Evolutionary conservation across 2,797 vertebrate species (phyloP), one percentile per base, ranked within the genome.

Genomic region (Xenops minutus): DNA sequence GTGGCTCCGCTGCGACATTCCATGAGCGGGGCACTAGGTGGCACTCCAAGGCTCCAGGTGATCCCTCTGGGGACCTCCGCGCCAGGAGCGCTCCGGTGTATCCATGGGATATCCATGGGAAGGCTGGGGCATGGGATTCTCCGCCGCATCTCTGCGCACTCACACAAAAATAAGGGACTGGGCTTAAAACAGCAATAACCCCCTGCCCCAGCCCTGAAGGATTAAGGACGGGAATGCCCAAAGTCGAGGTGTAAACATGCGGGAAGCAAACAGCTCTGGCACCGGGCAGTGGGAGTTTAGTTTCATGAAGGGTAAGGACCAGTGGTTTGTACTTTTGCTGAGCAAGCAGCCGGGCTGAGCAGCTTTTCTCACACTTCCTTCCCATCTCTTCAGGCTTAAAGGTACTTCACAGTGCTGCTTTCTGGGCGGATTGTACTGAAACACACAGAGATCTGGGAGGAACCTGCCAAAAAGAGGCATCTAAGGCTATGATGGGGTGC

Each of bases 41-140:
- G 97, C 95, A 97, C 97, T 97, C 95, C 89, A 94, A 94, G 86
- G 95, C 93, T 49, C 78, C 80, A 85, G 62, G 94, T 95, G 59
- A 8, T 32, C 30, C 77, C 94, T 69, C 64, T 3, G 34, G 95
- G 85, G 92, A 92, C 54, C 36, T 27, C 4, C 23, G 26, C 1
- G 66, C 37, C 48, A 46, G 61, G 58, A 62, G 16, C 14, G 15
- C 29, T n/a, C 44, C 2, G 41, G 48, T 2, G 88, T 91, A 73
- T 75, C 87, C 93, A 85, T 20, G 77, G 77, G 63, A 56, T 91
- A 73, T 75, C 87, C 93, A 85, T 20, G 77, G 77, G 63, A 56
- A 56, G n/a, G 7, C 16, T 18, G 23, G 17, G 61, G 64, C 37
- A 20, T 49, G 82, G 93, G 88, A 92, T 92, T 71, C 79, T 3